Base-by-base conservation (phyloP, 2,113 vertebrate genomes). In the Austrofundulus limnaeus region DNA sequence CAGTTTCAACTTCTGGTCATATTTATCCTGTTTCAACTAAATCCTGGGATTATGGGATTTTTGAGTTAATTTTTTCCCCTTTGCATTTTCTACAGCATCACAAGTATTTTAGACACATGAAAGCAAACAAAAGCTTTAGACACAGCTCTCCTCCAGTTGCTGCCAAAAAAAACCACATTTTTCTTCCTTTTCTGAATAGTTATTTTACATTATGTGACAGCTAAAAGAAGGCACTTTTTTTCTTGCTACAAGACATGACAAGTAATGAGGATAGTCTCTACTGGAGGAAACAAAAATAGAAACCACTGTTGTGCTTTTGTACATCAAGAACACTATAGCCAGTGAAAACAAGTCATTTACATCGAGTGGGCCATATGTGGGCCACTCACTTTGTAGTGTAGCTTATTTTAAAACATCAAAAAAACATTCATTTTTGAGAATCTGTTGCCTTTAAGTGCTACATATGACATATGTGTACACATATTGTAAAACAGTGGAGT, bases 191-290 rank as follows among this genome's bases (percentile, higher is more conserved):
- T 20, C 41, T 46, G n/a, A 45, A 47, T 37, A 5, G 25, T 37
- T 65, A 14, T 52, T 47, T 59, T 53, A 45, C 24, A 53, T 66
- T 24, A 47, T 55, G 28, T 37, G 51, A 55, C 51, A 55, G 24
- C 28, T 37, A 55, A 66, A 55, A 38, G 41, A 65, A 25, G 15
- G 16, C 25, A n/a, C 51, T 31, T 46, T 10, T 46, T 23, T 19
- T 28, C 25, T 28, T 15, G 34, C 15, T 20, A 47, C 51, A 55
- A n/a, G 23, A 54, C 19, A 55, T 37, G 7, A 47, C 51, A 46
- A 54, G 28, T 46, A 54, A 54, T 65, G 62, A 66, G 62, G 62
- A 47, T 51, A 55, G 51, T 52, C 55, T 46, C 62, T 24, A n/a
- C 51, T 24, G 51, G 20, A 55, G 19, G 34, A 45, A 24, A 54